Percentiles rank a stretch among this genome's conserved stretches.
phyloP scores from a whole-genome alignment of 2,113 vertebrate genomes.

The Cathartes aura region DNA sequence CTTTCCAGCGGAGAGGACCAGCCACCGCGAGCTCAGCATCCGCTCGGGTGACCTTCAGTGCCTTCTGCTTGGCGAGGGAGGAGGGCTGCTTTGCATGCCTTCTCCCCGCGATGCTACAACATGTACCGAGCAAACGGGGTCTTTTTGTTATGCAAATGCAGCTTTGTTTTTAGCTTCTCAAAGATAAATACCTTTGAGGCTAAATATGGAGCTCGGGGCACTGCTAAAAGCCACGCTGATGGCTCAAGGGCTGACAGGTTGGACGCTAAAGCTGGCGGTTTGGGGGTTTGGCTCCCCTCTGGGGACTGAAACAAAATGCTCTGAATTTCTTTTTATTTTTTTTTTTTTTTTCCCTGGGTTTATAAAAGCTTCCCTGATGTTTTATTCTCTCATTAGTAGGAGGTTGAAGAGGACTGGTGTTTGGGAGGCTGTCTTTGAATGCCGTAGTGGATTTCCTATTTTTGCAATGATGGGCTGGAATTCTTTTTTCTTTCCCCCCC shows the following conservation, averaged over 20 bases:
- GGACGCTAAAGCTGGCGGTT: background rate
- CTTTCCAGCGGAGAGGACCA: background rate
- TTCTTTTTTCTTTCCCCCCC: background rate
- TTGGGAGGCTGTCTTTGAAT: too few relatives aligned
- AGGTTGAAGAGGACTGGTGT: too few relatives aligned
- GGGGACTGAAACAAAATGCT: background rate
- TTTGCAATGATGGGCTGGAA: background rate
- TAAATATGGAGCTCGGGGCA: background rate
- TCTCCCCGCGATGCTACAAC: background rate
- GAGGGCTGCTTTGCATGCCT: conserved; percentile 11
- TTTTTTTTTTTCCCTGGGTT: background rate
- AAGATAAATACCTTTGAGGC: background rate
- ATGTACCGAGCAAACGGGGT: background rate
- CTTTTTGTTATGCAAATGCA: conserved; percentile 38
- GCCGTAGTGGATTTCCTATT: background rate
- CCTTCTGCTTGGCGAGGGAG: background rate
- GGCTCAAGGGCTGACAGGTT: background rate
- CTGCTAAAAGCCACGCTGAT: background rate
- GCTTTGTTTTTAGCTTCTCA: conserved; percentile 18
- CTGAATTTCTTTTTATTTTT: rapidly evolving
- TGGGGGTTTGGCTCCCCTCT: background rate
- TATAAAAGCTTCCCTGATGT: too few relatives aligned
- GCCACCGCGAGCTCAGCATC: background rate
- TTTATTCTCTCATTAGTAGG: too few relatives aligned
- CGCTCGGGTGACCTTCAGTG: background rate